Conservation (phyloP, 2,797 vertebrate species). For the Takifugu rubripes region DNA sequence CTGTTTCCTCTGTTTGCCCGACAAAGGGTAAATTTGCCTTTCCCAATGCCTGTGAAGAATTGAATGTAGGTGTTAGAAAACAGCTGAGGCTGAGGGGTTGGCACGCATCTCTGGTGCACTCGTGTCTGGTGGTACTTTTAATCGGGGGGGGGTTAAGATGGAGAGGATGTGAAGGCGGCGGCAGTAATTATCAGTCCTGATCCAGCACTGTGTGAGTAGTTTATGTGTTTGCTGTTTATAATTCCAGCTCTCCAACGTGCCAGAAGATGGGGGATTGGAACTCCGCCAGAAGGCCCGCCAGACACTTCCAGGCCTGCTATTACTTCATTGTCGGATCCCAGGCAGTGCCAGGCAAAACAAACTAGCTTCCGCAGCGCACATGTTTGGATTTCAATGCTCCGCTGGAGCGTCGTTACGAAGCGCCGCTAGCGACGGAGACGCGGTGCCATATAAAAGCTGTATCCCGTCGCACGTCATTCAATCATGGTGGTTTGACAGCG, state of each 20-base stretch:
- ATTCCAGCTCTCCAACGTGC: constrained; percentile 60
- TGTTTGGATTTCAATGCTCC: constrained; percentile 18
- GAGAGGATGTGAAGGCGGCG: constrained; percentile 46
- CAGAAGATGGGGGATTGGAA: constrained; percentile 39
- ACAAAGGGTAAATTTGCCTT: constrained; percentile 23
- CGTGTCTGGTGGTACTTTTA: constrained; percentile 29
- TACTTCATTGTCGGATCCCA: constrained; percentile 49
- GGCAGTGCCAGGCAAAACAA: constrained; percentile 19
- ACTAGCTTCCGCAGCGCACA: constrained; percentile 12
- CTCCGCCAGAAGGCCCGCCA: constrained; percentile 36
- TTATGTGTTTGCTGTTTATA: constrained; percentile 56
- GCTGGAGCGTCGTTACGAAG: constrained; percentile 21
- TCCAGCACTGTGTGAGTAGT: constrained; percentile 49
- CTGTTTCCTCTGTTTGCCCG: constrained; percentile 17
- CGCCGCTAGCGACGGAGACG: neutral
- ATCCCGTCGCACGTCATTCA: constrained; percentile 15
- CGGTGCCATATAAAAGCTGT: constrained; percentile 4
- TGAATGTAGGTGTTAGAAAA: constrained; percentile 44
- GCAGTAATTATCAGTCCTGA: constrained; percentile 63
- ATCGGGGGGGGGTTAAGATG: constrained; percentile 59
- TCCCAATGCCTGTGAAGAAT: constrained; percentile 32
- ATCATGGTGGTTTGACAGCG: constrained; percentile 7
- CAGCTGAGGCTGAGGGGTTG: constrained; percentile 33
- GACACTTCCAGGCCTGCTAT: constrained; percentile 55
- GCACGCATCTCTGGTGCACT: constrained; percentile 22